A percentile compares a stretch with the other conserved stretches of the same genome.
Evolutionary conservation across 1,140 invertebrate genomes (phyloP).

Genomic region (Drosophila baimaii): DNA sequence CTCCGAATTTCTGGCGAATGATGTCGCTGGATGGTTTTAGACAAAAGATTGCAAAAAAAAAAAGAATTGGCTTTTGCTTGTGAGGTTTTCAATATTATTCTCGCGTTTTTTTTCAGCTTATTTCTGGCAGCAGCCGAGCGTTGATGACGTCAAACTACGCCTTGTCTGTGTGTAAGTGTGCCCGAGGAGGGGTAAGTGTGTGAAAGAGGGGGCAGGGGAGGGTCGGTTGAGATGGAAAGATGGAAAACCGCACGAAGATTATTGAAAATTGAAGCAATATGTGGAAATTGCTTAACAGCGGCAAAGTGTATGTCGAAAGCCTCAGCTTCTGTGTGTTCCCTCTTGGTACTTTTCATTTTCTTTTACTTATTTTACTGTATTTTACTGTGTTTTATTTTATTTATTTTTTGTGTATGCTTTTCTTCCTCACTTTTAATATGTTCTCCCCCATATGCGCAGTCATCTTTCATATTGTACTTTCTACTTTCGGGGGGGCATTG

Average conservation of each 20-base stretch:
- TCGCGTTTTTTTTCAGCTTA: constrained; percentile 16
- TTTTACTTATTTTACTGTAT: constrained; percentile 6
- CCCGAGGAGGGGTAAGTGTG: constrained; percentile 2
- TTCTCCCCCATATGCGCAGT: constrained; percentile 44
- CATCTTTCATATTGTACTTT: constrained; percentile 41
- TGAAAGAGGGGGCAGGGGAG: neutral
- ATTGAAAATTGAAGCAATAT: constrained; percentile 73
- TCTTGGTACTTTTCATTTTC: constrained; percentile 20
- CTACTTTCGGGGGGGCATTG: constrained; percentile 9
- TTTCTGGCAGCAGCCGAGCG: constrained; percentile 41
- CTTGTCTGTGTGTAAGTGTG: constrained; percentile 45
- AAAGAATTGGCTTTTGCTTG: constrained; percentile 54
- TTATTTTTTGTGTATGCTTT: constrained; percentile 17
- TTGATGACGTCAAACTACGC: constrained; percentile 73
- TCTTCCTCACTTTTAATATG: constrained; percentile 24
- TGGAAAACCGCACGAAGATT: constrained; percentile 63
- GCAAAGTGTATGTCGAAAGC: constrained; percentile 55
- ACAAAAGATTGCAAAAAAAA: constrained; percentile 58
- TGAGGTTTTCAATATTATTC: constrained; percentile 49
- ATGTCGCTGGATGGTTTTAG: constrained; percentile 66
- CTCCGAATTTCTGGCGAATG: constrained; percentile 57
- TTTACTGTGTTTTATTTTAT: constrained; percentile 31
- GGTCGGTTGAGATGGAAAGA: constrained; percentile 12
- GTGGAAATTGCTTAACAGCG: constrained; percentile 68
- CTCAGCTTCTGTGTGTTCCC: constrained; percentile 6